Base-by-base conservation (phyloP, 2,888 invertebrate genomes). In the Drosophila anomalipes region DNA sequence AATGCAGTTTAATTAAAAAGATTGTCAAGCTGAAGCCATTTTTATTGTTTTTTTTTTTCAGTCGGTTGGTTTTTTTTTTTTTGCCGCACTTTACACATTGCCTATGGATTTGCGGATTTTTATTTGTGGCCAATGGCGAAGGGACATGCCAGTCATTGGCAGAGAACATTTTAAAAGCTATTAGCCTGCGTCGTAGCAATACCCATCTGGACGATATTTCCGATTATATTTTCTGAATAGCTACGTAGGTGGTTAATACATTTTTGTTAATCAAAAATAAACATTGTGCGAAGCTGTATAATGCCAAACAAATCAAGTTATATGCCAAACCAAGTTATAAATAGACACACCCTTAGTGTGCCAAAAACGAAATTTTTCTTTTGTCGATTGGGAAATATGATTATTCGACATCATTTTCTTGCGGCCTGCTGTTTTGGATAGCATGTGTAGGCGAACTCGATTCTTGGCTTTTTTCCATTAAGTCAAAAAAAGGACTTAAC, bases 1-100 rank as follows among this genome's bases (percentile, higher is more conserved):
- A 80, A 80, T 86, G 73, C 66, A 80, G 74, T 82, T 82, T 86
- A 82, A 82, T 86, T 82, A 82, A 82, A 82, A 82, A 80, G 4
- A 70, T 60, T 59, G 75, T 65, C 70, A 71, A 71, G 69, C 72
- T 65, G 78, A 57, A 72, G 79, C 64, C 62, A 63, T 65, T 41
- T 67, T 73, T 70, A 59, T 68, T 66, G 49, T 6, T 32, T 19
- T 28, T 39, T 69, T 28, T 28, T 66, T 54, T 30, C 49, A 51
- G n/a, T 41, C 56, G 26, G 35, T 10, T 51, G 7, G 19, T 47
- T 28, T 33, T 66, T 30, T 58, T 60, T 61, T 30, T 33, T n/a
- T n/a, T n/a, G n/a, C 53, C 51, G 30, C 63, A 49, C 22, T 71
- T 77, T 68, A 68, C 77, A 74, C 69, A 70, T 86, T 83, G 79